Percentiles rank a stretch among this genome's conserved stretches.
Evolutionary conservation across 2,888 invertebrate species (phyloP).

Genomic region (Caenorhabditis sp.): DNA sequence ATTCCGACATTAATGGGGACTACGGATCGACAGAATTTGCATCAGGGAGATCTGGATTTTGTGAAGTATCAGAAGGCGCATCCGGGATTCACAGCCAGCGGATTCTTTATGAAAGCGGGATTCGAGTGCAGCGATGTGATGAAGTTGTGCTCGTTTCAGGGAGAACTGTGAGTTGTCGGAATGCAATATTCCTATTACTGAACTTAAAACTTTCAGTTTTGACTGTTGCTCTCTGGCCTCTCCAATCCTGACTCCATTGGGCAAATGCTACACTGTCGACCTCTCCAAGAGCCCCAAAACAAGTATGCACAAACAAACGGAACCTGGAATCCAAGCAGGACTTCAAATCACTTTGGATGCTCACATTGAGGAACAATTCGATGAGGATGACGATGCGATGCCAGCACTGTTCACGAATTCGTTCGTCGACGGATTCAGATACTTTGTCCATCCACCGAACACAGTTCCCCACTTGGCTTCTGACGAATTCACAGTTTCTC

Average conservation of each 20-base stretch:
- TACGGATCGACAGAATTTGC: slow-evolving; percentile 22
- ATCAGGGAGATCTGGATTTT: slow-evolving; percentile 50
- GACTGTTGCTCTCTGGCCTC: slow-evolving; percentile 75
- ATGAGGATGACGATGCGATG: slow-evolving; percentile 42
- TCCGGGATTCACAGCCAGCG: slow-evolving; percentile 44
- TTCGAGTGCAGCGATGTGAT: slow-evolving; percentile 73
- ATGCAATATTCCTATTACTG: too few relatives aligned
- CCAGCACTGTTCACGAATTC: slow-evolving; percentile 72
- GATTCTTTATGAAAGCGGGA: slow-evolving; percentile 48
- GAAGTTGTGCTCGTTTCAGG: slow-evolving; percentile 75
- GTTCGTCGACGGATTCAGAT: slow-evolving; percentile 79
- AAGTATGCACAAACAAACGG: slow-evolving; percentile 74
- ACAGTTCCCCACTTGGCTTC: slow-evolving; percentile 73
- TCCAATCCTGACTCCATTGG: slow-evolving; percentile 76
- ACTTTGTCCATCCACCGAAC: slow-evolving; percentile 75
- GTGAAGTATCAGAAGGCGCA: slow-evolving; percentile 31
- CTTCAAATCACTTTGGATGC: slow-evolving; percentile 74
- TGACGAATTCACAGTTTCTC: slow-evolving; percentile 80
- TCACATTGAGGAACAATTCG: slow-evolving; percentile 75
- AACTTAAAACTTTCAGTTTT: slow-evolving; percentile 73
- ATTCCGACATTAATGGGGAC: slow-evolving; percentile 42
- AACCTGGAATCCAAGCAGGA: slow-evolving; percentile 75
- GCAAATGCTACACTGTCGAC: slow-evolving; percentile 77
- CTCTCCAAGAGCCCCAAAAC: slow-evolving; percentile 66
- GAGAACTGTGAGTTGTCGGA: slow-evolving; percentile 49